A percentile compares a stretch with the other conserved stretches of the same genome.
phyloP scores from a whole-genome alignment of 1,140 invertebrate genomes.

The Papilio machaon region DNA sequence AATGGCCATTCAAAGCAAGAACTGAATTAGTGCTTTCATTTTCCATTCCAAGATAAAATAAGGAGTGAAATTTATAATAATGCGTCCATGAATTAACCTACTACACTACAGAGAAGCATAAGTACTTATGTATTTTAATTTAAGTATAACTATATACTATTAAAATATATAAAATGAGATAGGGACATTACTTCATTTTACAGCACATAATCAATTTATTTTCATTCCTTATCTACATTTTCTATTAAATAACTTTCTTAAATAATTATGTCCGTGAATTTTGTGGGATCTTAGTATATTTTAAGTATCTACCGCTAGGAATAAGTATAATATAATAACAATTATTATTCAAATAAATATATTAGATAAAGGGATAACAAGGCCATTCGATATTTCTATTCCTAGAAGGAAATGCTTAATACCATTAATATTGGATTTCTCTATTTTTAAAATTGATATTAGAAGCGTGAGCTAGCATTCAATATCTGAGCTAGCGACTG shows the following conservation, averaged over 20 bases:
- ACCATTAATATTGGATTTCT: background rate
- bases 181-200: background rate
- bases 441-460: slow-evolving; percentile 25
- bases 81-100: background rate
- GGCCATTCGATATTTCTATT: background rate
- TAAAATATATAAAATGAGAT: background rate
- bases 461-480: slow-evolving; percentile 7
- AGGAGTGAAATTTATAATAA: slow-evolving; percentile 1
- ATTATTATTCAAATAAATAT: too few species aligned
- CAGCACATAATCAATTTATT: too few species aligned
- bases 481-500: slow-evolving; percentile 23
- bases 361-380: background rate
- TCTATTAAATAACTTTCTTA: too few species aligned
- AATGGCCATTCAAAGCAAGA: slow-evolving; percentile 5
- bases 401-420: background rate
- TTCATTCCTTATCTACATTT: too few species aligned
- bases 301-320: too few species aligned
- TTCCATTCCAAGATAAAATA: slow-evolving; percentile 6
- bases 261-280: too few species aligned
- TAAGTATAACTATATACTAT: background rate
- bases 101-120: background rate
- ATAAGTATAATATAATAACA: too few species aligned
- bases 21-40: slow-evolving; percentile 23
- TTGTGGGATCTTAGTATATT: too few species aligned
- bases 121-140: background rate